These are phyloP conservation scores for Trachemys scripta DNA, from an alignment of 2,113 vertebrate genomes.

Conservation along the genomic window DNA sequence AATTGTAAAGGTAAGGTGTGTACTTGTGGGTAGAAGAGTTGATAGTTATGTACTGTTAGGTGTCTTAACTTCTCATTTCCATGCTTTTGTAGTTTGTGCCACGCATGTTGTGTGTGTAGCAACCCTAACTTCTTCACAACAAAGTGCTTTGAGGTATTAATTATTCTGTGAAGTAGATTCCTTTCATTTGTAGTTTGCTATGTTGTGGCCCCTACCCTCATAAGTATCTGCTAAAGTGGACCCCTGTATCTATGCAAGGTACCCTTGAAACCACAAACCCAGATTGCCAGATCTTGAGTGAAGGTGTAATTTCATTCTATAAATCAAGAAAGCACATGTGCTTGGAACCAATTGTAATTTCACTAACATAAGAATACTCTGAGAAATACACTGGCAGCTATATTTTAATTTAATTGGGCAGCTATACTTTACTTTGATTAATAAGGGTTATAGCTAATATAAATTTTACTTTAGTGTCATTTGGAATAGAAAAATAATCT, in stretches of 20 bases:
- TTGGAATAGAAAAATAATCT: background rate
- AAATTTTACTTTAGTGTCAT: background rate
- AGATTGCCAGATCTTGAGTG: background rate
- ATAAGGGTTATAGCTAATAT: background rate
- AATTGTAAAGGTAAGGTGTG: background rate
- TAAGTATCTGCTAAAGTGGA: background rate
- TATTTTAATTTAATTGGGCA: background rate
- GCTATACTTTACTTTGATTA: background rate
- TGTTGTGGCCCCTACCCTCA: background rate
- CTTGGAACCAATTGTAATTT: background rate
- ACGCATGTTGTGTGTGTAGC: background rate
- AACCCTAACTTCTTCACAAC: background rate
- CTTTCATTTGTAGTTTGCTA: background rate
- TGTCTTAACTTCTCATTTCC: background rate
- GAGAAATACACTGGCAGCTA: background rate
- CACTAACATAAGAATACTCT: background rate
- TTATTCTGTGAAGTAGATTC: background rate
- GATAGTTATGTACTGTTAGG: background rate
- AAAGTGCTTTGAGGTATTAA: background rate
- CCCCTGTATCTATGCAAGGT: background rate
- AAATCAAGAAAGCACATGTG: background rate
- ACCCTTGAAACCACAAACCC: background rate
- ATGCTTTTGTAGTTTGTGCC: background rate
- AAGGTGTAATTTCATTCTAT: background rate
- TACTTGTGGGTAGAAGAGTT: background rate